Evolutionary conservation across 64 coral and sea anemone species (phyloP).

Genomic region (Cladopsammia gracilis): DNA sequence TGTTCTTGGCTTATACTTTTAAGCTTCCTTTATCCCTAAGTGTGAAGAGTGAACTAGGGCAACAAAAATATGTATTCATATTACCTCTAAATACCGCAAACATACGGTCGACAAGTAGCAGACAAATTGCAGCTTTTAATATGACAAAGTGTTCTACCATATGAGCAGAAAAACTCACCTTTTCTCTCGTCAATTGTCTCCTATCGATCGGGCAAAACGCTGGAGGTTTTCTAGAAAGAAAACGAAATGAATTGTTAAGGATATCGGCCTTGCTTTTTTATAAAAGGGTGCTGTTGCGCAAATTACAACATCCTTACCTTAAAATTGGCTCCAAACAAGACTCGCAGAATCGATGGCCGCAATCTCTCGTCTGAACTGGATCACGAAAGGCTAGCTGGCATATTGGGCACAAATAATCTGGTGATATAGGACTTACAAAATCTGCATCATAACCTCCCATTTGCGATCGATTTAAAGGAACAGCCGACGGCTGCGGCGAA

Average conservation of each 20-base stretch:
- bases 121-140: neutral
- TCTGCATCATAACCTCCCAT: conserved; percentile 97
- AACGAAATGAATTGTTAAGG: conserved; percentile 1
- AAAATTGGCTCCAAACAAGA: conserved; percentile 97
- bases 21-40: neutral
- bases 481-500: conserved; percentile 19
- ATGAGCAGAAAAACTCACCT: conserved; percentile 68
- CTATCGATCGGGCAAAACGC: conserved; percentile 96
- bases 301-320: conserved; percentile 55
- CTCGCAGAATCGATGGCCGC: conserved; percentile 98
- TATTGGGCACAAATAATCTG: conserved; percentile 98
- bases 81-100: neutral
- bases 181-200: conserved; percentile 87
- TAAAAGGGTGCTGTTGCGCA: neutral
- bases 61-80: neutral
- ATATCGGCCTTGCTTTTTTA: conserved; percentile 2
- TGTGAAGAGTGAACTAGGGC: neutral
- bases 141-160: neutral
- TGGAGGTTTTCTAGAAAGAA: conserved; percentile 83
- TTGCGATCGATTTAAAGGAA: conserved; percentile 48
- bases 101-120: neutral
- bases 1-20: neutral
- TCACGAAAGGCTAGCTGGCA: conserved; percentile 97
- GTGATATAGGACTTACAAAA: conserved; percentile 81
- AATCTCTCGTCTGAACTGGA: conserved; percentile 98